Evolutionary conservation across 1,140 invertebrate genomes (phyloP).

Genomic region (Lepidurus packardi): DNA sequence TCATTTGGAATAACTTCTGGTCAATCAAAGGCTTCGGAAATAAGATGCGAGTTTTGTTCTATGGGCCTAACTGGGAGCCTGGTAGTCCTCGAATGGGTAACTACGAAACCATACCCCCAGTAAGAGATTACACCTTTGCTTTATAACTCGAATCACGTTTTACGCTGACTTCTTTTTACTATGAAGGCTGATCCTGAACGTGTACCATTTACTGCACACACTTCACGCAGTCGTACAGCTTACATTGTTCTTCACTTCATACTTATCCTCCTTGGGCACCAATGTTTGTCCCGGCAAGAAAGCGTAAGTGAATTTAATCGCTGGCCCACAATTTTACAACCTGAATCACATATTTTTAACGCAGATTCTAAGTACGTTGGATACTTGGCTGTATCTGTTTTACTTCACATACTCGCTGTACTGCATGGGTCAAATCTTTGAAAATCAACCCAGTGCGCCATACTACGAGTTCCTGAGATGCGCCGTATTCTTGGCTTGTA

Average conservation of each 20-base stretch:
- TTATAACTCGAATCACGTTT: neutral
- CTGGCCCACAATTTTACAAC: neutral
- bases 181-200: neutral
- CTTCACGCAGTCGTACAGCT: neutral
- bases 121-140: neutral
- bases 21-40: conserved; percentile 53
- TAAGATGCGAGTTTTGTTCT: conserved; percentile 65
- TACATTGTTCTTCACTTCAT: neutral
- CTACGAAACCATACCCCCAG: conserved; percentile 25
- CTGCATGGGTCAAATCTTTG: conserved; percentile 63
- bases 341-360: neutral
- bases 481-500: conserved; percentile 43
- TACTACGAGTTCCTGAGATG: conserved; percentile 54
- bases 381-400: neutral
- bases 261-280: neutral
- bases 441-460: conserved; percentile 50
- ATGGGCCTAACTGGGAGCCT: conserved; percentile 82
- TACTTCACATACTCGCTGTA: conserved; percentile 62
- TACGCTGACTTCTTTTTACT: neutral
- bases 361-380: neutral
- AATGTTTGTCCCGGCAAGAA: neutral
- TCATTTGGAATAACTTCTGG: neutral
- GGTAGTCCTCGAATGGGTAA: conserved; percentile 69
- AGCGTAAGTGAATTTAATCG: neutral
- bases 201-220: neutral